Conservation (phyloP, 2,113 vertebrate species). For the Mohoua ochrocephala region DNA sequence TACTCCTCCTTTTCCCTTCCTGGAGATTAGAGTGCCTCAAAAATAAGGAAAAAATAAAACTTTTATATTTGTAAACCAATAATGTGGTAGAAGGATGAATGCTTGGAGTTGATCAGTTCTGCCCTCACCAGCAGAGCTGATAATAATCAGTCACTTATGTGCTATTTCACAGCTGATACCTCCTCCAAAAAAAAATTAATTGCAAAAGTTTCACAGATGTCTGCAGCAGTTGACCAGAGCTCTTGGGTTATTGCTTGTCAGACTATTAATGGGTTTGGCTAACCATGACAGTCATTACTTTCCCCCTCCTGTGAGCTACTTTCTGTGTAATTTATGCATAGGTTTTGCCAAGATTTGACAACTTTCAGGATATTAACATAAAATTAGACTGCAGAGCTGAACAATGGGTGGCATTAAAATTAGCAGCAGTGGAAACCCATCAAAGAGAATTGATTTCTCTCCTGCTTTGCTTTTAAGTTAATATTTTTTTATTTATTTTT, state of each 20-base stretch:
- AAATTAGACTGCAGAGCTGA: constrained; percentile 80
- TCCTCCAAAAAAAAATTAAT: constrained; percentile 73
- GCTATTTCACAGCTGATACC: constrained; percentile 75
- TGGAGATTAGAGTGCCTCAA: not conserved
- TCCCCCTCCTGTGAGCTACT: constrained; percentile 82
- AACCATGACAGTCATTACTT: constrained; percentile 83
- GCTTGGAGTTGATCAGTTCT: constrained; percentile 25
- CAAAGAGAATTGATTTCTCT: constrained; percentile 69
- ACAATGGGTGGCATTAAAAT: constrained; percentile 83
- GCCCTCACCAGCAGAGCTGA: constrained; percentile 47
- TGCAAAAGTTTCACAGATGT: constrained; percentile 83
- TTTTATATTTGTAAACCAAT: not conserved
- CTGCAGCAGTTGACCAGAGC: constrained; percentile 82
- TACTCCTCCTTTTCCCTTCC: not conserved
- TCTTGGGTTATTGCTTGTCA: constrained; percentile 83
- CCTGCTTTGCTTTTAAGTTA: constrained; percentile 58
- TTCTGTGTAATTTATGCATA: constrained; percentile 86
- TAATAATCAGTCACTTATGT: constrained; percentile 70
- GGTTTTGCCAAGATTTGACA: constrained; percentile 87
- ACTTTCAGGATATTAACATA: constrained; percentile 87
- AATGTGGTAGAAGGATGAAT: constrained; percentile 22
- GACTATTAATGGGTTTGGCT: constrained; percentile 85
- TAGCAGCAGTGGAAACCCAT: constrained; percentile 75
- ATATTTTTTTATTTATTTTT: constrained; percentile 41
- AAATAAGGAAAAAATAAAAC: constrained; percentile 7